Conservation (phyloP, 2,797 vertebrate genomes). For the Mallotus villosus region DNA sequence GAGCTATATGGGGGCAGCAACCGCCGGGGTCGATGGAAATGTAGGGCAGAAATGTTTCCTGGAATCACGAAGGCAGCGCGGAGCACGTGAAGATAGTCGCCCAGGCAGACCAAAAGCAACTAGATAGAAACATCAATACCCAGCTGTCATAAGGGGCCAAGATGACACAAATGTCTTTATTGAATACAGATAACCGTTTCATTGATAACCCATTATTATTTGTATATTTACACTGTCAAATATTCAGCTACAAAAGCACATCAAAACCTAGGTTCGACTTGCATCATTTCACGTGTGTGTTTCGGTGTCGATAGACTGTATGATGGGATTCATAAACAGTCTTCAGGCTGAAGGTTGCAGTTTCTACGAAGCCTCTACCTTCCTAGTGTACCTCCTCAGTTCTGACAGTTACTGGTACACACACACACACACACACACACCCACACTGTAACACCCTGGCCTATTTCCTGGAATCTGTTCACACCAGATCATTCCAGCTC, state of each 20-base stretch:
- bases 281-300: neutral
- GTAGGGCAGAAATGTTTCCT: constrained; percentile 20
- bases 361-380: constrained; percentile 9
- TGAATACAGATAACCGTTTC: neutral
- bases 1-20: constrained; percentile 25
- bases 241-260: constrained; percentile 33
- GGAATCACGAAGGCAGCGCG: neutral
- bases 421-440: neutral
- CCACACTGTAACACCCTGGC: neutral
- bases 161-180: neutral
- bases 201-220: constrained; percentile 34
- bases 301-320: no score
- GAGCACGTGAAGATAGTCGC: neutral
- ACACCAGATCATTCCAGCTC: neutral
- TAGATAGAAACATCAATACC: no score
- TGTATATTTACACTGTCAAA: constrained; percentile 29
- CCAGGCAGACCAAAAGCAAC: neutral
- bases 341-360: neutral
- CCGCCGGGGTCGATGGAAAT: neutral
- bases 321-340: no score
- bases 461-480: neutral
- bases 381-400: neutral
- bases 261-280: neutral
- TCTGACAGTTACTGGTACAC: neutral
- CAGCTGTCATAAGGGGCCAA: no score